These are phyloP conservation scores for Drosophila sproati DNA, from an alignment of 1,140 invertebrate genomes.

Conservation along the genomic window DNA sequence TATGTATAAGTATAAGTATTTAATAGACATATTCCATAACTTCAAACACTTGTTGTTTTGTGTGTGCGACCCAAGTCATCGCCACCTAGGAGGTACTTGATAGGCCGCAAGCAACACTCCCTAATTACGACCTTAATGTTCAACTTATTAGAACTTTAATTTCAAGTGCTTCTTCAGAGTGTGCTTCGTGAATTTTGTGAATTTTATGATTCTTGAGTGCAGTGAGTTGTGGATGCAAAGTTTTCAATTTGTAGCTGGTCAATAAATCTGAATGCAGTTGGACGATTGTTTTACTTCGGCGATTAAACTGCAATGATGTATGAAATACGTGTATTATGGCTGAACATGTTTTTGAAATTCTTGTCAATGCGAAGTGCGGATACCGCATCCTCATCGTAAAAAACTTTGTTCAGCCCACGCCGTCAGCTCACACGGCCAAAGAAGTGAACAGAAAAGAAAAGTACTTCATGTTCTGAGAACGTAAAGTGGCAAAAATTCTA, in stretches of 20 bases:
- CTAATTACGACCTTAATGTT: neutral
- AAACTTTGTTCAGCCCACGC: no score
- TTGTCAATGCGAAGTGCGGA: neutral
- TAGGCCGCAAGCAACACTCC: neutral
- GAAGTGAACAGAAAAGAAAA: no score
- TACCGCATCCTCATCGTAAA: no score
- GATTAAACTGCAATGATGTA: neutral
- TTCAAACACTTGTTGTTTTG: slow-evolving; percentile 49
- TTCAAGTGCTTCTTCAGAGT: neutral
- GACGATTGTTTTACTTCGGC: neutral
- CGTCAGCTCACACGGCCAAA: no score
- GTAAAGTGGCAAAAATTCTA: no score
- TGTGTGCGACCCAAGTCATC: slow-evolving; percentile 11
- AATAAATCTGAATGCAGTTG: neutral
- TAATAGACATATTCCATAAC: neutral
- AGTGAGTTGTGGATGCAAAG: neutral
- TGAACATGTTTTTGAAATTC: neutral
- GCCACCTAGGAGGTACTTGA: no score
- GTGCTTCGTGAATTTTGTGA: neutral
- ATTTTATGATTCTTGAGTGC: neutral
- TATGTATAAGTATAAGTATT: neutral
- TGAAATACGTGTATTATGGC: neutral
- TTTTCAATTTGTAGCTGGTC: neutral
- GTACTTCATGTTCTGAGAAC: no score
- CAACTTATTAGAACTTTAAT: neutral